phyloP scores from a whole-genome alignment of 2,113 vertebrate species.

The Grallaria varia region DNA sequence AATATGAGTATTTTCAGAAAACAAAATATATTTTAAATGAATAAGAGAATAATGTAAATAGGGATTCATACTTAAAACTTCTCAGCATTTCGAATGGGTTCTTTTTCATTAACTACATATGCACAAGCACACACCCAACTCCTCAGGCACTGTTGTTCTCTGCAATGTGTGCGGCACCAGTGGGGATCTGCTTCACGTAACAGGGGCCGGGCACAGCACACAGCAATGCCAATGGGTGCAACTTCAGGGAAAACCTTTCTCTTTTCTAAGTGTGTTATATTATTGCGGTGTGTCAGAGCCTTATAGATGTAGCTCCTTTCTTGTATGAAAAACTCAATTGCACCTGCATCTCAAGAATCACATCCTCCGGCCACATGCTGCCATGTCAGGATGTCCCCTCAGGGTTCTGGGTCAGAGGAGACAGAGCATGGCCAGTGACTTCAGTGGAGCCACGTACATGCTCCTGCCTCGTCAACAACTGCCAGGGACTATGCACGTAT shows the following conservation, averaged over 20 bases:
- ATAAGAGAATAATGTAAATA: not conserved
- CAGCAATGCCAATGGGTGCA: not conserved
- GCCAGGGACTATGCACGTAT: not conserved
- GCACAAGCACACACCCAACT: not conserved
- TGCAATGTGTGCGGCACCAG: not conserved
- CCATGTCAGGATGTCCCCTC: not conserved
- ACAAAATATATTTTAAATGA: not conserved
- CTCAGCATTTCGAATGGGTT: not conserved
- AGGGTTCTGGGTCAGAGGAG: not conserved
- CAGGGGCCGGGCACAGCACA: not conserved
- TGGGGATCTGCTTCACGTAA: not conserved
- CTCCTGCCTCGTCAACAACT: conserved; percentile 37
- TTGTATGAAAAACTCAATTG: not conserved
- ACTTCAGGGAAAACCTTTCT: not conserved
- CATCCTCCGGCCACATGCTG: conserved; percentile 1
- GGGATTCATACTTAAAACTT: not conserved
- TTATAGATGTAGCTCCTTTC: not conserved
- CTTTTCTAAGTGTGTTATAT: not conserved
- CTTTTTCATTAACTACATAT: not conserved
- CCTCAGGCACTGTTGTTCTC: accelerated
- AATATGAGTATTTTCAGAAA: not conserved
- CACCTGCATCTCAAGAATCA: not conserved
- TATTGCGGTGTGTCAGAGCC: not conserved
- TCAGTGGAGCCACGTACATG: not conserved
- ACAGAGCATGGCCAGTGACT: not conserved